A percentile compares a stretch with the other conserved stretches of the same genome.
Evolutionary conservation across 2,888 invertebrate species (phyloP).

Genomic region (Drosophila putrida): DNA sequence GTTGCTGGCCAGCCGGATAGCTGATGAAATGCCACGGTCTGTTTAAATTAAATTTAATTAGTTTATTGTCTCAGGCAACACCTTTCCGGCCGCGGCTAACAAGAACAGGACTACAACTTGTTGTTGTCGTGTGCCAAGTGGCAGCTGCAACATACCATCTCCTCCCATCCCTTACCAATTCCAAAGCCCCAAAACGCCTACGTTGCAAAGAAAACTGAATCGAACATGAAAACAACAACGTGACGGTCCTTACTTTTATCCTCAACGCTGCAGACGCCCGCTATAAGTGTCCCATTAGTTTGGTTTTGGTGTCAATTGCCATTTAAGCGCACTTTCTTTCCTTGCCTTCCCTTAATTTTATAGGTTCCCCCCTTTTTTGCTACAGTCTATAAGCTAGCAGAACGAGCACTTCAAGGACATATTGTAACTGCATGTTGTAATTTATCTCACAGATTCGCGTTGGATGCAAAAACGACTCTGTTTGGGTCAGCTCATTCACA

Average conservation of each 20-base stretch:
- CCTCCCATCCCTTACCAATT: not conserved
- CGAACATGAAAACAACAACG: slow-evolving; percentile 20
- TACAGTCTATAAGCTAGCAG: not conserved
- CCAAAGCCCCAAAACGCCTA: slow-evolving; percentile 34
- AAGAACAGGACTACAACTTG: slow-evolving; percentile 24
- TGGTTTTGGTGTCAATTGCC: slow-evolving; percentile 54
- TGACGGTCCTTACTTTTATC: slow-evolving; percentile 14
- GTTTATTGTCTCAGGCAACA: slow-evolving; percentile 74
- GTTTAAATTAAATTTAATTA: slow-evolving; percentile 82
- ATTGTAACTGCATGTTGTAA: not conserved
- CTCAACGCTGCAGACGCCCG: slow-evolving; percentile 26
- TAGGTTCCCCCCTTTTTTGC: slow-evolving; percentile 30
- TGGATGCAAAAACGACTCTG: not conserved
- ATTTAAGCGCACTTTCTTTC: slow-evolving; percentile 54
- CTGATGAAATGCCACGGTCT: slow-evolving; percentile 66
- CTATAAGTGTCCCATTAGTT: slow-evolving; percentile 57
- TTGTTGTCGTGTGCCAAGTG: slow-evolving; percentile 51
- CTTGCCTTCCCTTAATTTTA: slow-evolving; percentile 29
- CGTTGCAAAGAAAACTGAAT: slow-evolving; percentile 32
- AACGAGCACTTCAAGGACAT: slow-evolving; percentile 6
- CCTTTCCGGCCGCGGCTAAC: slow-evolving; percentile 56
- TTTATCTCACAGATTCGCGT: slow-evolving; percentile 1
- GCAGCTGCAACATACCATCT: slow-evolving; percentile 48
- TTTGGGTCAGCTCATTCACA: not conserved
- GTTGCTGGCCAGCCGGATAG: slow-evolving; percentile 42